These are phyloP conservation scores for Ennomos quercinarius DNA, from an alignment of 2,888 invertebrate genomes.

Conservation along the genomic window DNA sequence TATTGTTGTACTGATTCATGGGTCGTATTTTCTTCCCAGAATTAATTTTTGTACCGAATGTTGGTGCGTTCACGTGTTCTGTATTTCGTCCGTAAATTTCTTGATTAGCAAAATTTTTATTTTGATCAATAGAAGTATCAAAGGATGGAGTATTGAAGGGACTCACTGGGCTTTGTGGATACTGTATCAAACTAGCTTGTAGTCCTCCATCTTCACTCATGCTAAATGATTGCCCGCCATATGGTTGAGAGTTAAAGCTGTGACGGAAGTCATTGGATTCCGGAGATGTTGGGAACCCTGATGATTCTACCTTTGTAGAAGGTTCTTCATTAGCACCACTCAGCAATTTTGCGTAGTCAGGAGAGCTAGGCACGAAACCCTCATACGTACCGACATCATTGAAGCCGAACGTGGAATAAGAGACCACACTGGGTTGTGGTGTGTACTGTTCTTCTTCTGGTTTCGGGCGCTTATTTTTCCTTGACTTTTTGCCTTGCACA, in stretches of 20 bases:
- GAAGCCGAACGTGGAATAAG: constrained; percentile 78
- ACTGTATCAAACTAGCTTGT: constrained; percentile 62
- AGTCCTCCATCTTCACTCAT: constrained; percentile 51
- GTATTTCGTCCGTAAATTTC: constrained; percentile 47
- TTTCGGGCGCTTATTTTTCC: constrained; percentile 63
- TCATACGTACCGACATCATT: constrained; percentile 75
- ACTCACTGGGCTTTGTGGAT: constrained; percentile 58
- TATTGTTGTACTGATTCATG: constrained; percentile 54
- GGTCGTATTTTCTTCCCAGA: constrained; percentile 59
- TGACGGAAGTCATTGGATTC: constrained; percentile 63
- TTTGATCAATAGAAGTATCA: constrained; percentile 52
- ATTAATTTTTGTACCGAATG: constrained; percentile 73
- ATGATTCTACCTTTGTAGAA: constrained; percentile 68
- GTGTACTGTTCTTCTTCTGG: constrained; percentile 64
- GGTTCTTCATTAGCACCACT: constrained; percentile 63
- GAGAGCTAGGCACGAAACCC: constrained; percentile 75
- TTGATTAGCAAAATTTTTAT: constrained; percentile 51
- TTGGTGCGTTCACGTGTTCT: constrained; percentile 58
- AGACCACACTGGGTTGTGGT: constrained; percentile 73
- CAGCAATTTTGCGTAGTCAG: constrained; percentile 68
- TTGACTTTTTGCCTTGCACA: constrained; percentile 63
- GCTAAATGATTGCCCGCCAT: constrained; percentile 53
- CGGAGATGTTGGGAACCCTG: constrained; percentile 72
- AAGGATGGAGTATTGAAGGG: constrained; percentile 60
- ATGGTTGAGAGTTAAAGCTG: constrained; percentile 54